Base-by-base conservation (phyloP, 2,888 invertebrate genomes). In the Aphidius colemani region DNA sequence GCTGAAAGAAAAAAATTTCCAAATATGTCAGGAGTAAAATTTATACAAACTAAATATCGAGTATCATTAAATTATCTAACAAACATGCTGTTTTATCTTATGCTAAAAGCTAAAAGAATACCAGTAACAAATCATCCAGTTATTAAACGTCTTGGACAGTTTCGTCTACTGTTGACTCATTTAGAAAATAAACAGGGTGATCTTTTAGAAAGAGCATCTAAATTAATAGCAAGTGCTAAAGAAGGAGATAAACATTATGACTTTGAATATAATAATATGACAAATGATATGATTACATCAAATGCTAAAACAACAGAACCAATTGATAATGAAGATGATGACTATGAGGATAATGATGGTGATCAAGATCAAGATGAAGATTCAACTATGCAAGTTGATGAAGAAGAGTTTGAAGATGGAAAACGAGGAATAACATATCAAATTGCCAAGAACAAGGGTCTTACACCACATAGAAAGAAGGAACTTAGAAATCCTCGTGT, bases 361-460 rank as follows among this genome's bases (percentile, higher is more conserved):
- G 55, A 69, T 30, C n/a, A n/a, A n/a, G 10, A 83, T 60, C 41
- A 45, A 10, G 66, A 67, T n/a, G 67, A 70, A 11, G 67, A 69
- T 50, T 66, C 67, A 10, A 53, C 53, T 10, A 73, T 72, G 58
- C 68, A 71, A 4, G 70, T 75, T 64, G 65, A 70, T 40, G 64
- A 68, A 44, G 76, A 74, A 70, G 74, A 75, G 70, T 72, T 82
- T 74, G 83, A 84, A 63, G 70, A 70, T 48, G 88, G 85, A 58
- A 95, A 95, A 77, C 87, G 97, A 72, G 88, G 89, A 60, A 96
- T 97, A 69, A 96, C 94, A 3, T 95, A 95, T 80, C 89, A 96
- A 87, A 98, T 98, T 78, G 91, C 93, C 18, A 98, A 98, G 83
- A 98, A 98, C 79, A 97, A 95, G 83, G 98, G 98, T 11, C 85